These are phyloP conservation scores for Ditylenchus dipsaci DNA, from an alignment of 1,140 invertebrate genomes.

Conservation along the genomic window DNA sequence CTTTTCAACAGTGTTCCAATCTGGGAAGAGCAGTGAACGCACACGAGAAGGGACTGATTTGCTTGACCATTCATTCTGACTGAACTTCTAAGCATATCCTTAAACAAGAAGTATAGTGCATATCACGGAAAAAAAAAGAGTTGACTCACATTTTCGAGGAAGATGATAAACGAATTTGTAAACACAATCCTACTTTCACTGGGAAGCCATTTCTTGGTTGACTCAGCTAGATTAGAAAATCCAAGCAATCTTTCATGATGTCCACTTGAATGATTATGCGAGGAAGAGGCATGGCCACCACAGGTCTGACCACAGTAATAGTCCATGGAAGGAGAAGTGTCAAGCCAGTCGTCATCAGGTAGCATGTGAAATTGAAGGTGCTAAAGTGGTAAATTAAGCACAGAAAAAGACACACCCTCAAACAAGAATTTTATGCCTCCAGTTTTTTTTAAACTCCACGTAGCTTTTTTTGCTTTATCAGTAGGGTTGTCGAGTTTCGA, in stretches of 20 bases:
- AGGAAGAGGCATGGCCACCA: background rate
- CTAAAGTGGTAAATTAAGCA: slow-evolving; percentile 10
- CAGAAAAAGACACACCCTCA: background rate
- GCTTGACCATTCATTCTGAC: background rate
- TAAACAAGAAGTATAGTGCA: background rate
- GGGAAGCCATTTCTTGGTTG: slow-evolving; percentile 35
- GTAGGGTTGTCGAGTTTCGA: too few relatives aligned
- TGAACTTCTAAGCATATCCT: background rate
- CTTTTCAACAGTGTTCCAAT: slow-evolving; percentile 28
- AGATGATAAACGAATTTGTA: slow-evolving; percentile 32
- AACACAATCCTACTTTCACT: slow-evolving; percentile 26
- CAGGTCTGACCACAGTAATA: slow-evolving; percentile 42
- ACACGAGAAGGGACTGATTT: background rate
- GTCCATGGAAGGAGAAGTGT: slow-evolving; percentile 35
- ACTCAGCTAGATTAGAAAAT: slow-evolving; percentile 17
- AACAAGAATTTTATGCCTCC: too few relatives aligned
- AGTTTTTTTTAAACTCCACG: too few relatives aligned
- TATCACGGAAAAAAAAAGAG: background rate
- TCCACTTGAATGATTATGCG: background rate
- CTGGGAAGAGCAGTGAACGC: background rate
- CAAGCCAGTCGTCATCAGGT: slow-evolving; percentile 43
- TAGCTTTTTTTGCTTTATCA: too few relatives aligned
- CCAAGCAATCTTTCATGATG: slow-evolving; percentile 9
- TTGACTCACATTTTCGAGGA: slow-evolving; percentile 25
- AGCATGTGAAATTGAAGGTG: slow-evolving; percentile 30